Evolutionary conservation across 2,888 invertebrate genomes (phyloP).

Genomic region (Chalcosyrphus nemorum): DNA sequence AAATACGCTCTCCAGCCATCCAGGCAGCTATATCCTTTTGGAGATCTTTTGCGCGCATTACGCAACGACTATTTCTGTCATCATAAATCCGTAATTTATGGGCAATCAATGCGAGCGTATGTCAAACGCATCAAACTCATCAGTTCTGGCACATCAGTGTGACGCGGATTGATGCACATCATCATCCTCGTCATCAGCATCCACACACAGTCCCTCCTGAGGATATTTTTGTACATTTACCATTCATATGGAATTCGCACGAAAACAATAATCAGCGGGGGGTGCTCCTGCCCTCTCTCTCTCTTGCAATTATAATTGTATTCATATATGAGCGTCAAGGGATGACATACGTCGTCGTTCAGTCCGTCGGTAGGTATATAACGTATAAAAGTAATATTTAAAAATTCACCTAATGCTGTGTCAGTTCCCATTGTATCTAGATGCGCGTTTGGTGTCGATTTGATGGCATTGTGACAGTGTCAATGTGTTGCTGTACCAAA

Average conservation of each 20-base stretch:
- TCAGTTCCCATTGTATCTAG: slow-evolving; percentile 23
- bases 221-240: slow-evolving; percentile 46
- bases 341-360: slow-evolving; percentile 28
- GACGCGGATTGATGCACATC: slow-evolving; percentile 72
- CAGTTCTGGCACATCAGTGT: slow-evolving; percentile 71
- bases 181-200: slow-evolving; percentile 40
- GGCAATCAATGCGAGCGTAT: slow-evolving; percentile 82
- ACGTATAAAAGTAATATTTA: slow-evolving; percentile 26
- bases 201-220: slow-evolving; percentile 24
- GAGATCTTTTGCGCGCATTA: slow-evolving; percentile 61
- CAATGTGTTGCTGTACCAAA: slow-evolving; percentile 46
- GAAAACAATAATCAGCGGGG: slow-evolving; percentile 45
- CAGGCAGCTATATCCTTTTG: slow-evolving; percentile 21
- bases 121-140: slow-evolving; percentile 82
- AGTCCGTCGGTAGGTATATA: background rate
- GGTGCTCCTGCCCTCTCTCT: slow-evolving; percentile 18
- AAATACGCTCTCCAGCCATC: slow-evolving; percentile 10
- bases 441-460: slow-evolving; percentile 25
- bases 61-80: slow-evolving; percentile 78
- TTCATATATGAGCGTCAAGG: slow-evolving; percentile 61
- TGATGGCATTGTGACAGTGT: slow-evolving; percentile 48
- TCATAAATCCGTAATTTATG: slow-evolving; percentile 82
- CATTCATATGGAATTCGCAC: slow-evolving; percentile 62
- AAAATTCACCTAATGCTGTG: slow-evolving; percentile 55
- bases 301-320: slow-evolving; percentile 59